Base-by-base conservation (phyloP, 1,140 invertebrate species). In the Pseudomyrmex sp. region DNA sequence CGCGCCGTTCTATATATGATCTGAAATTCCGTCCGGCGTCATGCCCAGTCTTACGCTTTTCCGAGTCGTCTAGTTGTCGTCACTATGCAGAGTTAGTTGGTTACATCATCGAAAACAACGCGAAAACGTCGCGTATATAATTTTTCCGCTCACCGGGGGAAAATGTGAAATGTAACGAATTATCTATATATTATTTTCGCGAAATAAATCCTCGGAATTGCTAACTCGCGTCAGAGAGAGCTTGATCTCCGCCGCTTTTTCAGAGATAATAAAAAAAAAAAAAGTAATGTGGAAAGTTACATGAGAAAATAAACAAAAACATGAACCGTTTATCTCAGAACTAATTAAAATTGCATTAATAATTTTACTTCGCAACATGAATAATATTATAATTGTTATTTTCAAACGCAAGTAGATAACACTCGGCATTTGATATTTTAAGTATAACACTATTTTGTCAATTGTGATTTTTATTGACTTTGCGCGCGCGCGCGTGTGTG, bases 21-120 rank as follows among this genome's bases (percentile, higher is more conserved):
- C 59, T 26, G 54, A 80, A 59, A 80, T 80, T 70, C 66, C 66
- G 44, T 46, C 48, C 54, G 54, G 65, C 65, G 76, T 54, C 76
- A 70, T 48, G 44, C 44, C 46, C 44, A 72, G 66, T 72, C 54
- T 61, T 44, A 13, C 54, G 76, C 44, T 59, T 48, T 59, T 72
- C 18, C 65, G 54, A 59, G 54, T 23, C 56, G 66, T 59, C 63
- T 76, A 59, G 48, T 61, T 66, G 54, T 70, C 68, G 7, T 54
- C 26, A 48, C 13, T 10, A 18, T n/a, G 44, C 35, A 1, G 0
- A 35, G 35, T 5, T 26, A 12, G 20, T 52, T 52, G 26, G 65
- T 80, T 72, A 80, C 76, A 80, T 59, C 65, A 80, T 80, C 66
- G 76, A 59, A 72, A 80, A 72, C 76, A 80, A 79, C 65, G 76